Evolutionary conservation across 2,888 invertebrate species (phyloP).

Genomic region (Noctua comes): DNA sequence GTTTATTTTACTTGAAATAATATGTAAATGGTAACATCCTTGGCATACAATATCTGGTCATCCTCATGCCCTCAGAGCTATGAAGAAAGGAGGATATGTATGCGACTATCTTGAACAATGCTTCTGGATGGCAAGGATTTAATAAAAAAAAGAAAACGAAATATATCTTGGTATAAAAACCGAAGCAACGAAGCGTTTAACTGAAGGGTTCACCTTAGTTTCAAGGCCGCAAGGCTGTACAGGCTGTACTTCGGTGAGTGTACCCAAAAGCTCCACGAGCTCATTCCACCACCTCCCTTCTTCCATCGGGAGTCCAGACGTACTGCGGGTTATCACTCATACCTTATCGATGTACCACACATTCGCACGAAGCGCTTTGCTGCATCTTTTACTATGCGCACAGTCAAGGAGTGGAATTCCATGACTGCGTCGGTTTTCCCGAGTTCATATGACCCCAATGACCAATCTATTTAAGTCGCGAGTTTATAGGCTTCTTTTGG

Average conservation of each 20-base stretch:
- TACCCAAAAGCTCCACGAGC: too few relatives aligned
- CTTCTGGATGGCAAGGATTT: background rate
- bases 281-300: background rate
- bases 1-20: conserved; percentile 31
- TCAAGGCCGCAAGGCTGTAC: background rate
- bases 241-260: too few relatives aligned
- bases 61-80: conserved; percentile 10
- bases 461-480: background rate
- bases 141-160: background rate
- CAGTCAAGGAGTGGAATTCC: too few relatives aligned
- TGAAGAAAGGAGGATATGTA: conserved; percentile 8
- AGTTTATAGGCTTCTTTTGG: background rate
- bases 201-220: background rate
- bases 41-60: conserved; percentile 44
- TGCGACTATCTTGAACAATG: background rate
- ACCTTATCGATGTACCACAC: background rate
- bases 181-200: background rate
- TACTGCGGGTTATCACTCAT: background rate
- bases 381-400: too few relatives aligned
- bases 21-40: conserved; percentile 32
- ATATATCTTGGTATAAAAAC: background rate
- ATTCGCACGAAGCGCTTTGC: too few relatives aligned
- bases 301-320: background rate
- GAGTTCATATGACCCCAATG: background rate
- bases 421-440: background rate